Conservation (phyloP, 2,113 vertebrate species). For the Ammospiza nelsoni region DNA sequence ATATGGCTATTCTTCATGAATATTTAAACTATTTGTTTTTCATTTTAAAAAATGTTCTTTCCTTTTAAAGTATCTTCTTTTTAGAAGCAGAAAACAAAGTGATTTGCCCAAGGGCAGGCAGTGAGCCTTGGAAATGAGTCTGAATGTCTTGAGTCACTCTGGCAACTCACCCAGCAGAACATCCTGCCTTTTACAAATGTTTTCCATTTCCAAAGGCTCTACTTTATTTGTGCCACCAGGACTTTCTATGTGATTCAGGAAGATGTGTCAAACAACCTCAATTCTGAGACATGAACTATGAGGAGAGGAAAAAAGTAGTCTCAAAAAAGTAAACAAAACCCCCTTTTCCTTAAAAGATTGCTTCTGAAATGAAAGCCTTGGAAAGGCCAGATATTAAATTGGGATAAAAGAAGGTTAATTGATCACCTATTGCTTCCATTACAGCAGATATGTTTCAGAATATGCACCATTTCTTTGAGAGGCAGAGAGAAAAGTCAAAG, state of each 20-base stretch:
- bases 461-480: neutral
- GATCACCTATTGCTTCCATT: neutral
- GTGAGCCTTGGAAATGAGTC: neutral
- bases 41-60: neutral
- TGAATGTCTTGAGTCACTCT: neutral
- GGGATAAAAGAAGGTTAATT: neutral
- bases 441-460: neutral
- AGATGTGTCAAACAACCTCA: neutral
- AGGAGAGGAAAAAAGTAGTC: neutral
- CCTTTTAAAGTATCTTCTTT: neutral
- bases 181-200: neutral
- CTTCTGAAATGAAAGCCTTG: neutral
- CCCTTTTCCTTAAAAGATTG: neutral
- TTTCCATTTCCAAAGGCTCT: neutral
- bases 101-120: neutral
- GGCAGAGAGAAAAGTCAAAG: neutral
- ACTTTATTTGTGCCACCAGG: neutral
- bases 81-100: neutral
- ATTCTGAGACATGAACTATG: neutral
- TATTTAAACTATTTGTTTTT: neutral
- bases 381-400: neutral
- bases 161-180: neutral
- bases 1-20: neutral
- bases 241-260: neutral
- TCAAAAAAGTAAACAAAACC: neutral